phyloP scores from a whole-genome alignment of 2,113 vertebrate species.

The Seriola quinqueradiata region DNA sequence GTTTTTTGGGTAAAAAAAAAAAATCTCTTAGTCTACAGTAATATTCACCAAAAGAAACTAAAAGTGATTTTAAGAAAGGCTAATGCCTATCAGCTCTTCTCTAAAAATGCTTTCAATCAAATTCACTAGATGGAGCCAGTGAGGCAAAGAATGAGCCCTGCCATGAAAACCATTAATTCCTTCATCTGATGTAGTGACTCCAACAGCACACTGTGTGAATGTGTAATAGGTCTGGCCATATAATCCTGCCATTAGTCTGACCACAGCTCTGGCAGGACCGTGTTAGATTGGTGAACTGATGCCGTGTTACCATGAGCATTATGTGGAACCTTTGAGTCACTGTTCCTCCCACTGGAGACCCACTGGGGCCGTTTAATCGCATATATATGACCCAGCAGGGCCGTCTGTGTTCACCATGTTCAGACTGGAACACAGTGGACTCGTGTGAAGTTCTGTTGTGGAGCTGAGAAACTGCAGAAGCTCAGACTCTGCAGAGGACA shows the following conservation, averaged over 20 bases:
- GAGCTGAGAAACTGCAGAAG: not conserved
- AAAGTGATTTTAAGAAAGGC: too few species aligned
- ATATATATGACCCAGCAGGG: not conserved
- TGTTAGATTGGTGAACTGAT: not conserved
- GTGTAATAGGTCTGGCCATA: not conserved
- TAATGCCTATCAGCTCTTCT: too few species aligned
- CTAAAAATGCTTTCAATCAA: not conserved
- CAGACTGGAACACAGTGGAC: slow-evolving; percentile 9
- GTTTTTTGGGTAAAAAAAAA: too few species aligned
- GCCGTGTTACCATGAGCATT: slow-evolving; percentile 21
- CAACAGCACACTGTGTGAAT: not conserved
- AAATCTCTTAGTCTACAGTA: too few species aligned
- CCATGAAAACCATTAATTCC: not conserved
- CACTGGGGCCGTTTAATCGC: slow-evolving; percentile 4
- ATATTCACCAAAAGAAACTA: too few species aligned
- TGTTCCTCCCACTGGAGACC: slow-evolving; percentile 26
- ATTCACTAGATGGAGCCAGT: slow-evolving; percentile 25
- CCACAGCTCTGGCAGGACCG: slow-evolving; percentile 1
- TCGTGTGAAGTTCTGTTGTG: not conserved
- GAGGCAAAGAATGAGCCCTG: not conserved
- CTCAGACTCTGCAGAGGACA: not conserved
- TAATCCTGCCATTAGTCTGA: slow-evolving; percentile 3
- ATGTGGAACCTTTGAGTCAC: slow-evolving; percentile 53
- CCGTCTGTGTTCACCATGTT: not conserved
- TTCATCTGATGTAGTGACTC: not conserved